Evolutionary conservation across 53 echinoderm and acorn worm species (phyloP), one percentile per base, ranked within the genome.

Genomic region (Temnopleurus reevesii): DNA sequence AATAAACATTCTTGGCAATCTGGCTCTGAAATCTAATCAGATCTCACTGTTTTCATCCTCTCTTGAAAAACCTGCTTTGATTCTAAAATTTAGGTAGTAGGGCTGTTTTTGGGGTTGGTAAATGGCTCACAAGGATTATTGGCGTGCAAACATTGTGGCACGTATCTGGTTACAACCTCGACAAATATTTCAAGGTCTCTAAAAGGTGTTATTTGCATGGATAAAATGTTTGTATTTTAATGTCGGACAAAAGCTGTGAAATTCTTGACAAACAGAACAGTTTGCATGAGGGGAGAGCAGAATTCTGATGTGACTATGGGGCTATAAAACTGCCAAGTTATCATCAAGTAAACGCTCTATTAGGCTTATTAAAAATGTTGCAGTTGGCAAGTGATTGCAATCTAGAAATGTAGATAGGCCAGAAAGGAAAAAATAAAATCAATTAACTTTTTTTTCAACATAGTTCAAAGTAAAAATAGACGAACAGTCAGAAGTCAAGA

Each of bases 171-270:
- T 85, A 59, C 86, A 60, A 26, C 45, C 27, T 5, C 10, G 7
- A 10, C 59, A 85, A 85, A 85, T 44, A 85, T 45, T 45, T 27
- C 44, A 59, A 60, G 43, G 44, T 83, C 83, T 55, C 86, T 19
- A 23, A 85, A 81, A 83, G 24, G 86, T 85, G 86, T 61, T 85
- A 85, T 85, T 85, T 85, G 86, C 86, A 85, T 17, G 86, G 63
- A 61, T 85, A 85, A 85, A 85, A 85, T 59, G 86, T 85, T 85
- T 85, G 86, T 85, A 85, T 85, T 85, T 25, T 85, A 85, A 59
- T 29, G 46, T 60, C 60, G 29, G 12, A 60, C 27, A 85, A 60
- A 60, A 60, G 61, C 59, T 17, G 45, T 85, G 86, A 61, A 85
- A 85, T 45, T 85, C 15, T 4, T 8, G 59, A 38, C 86, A 85